phyloP scores from a whole-genome alignment of 2,888 invertebrate genomes.

The Drosophila atroscutellata region DNA sequence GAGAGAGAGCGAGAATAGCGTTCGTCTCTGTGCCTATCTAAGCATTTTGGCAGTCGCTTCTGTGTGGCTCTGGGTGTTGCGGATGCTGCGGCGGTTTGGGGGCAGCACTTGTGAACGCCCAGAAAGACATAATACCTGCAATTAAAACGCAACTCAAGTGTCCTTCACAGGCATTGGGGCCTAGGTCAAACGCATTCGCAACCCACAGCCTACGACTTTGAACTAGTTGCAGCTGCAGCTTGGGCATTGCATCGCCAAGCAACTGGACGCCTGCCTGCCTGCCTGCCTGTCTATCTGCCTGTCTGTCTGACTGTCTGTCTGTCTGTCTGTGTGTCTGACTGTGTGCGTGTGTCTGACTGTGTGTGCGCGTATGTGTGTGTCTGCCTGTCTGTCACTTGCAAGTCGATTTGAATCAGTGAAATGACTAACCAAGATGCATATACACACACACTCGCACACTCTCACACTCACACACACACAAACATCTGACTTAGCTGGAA shows the following conservation, averaged over 20 bases:
- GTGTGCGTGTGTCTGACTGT: conserved; percentile 5
- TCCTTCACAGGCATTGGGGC: conserved; percentile 79
- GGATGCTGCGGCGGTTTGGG: conserved; percentile 20
- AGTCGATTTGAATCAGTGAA: conserved; percentile 72
- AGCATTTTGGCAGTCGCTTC: conserved; percentile 38
- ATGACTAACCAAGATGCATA: conserved; percentile 69
- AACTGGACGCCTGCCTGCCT: conserved; percentile 11
- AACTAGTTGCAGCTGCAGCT: conserved; percentile 64
- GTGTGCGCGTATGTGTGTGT: background rate
- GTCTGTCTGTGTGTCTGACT: conserved; percentile 1
- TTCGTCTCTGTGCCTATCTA: conserved; percentile 40
- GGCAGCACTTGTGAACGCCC: conserved; percentile 61
- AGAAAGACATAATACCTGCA: conserved; percentile 81
- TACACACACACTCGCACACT: conserved; percentile 4
- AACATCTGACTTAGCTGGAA: conserved; percentile 33
- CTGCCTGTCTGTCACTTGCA: conserved; percentile 41
- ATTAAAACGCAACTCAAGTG: conserved; percentile 81
- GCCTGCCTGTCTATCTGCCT: conserved; percentile 11
- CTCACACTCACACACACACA: background rate
- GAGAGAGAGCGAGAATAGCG: conserved; percentile 4
- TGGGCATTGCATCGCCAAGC: conserved; percentile 4
- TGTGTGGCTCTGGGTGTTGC: conserved; percentile 43
- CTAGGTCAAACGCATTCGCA: conserved; percentile 74
- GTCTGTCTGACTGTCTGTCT: conserved; percentile 5
- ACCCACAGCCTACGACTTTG: conserved; percentile 60